phyloP scores from a whole-genome alignment of 2,888 invertebrate species.

The Tachina lurida region DNA sequence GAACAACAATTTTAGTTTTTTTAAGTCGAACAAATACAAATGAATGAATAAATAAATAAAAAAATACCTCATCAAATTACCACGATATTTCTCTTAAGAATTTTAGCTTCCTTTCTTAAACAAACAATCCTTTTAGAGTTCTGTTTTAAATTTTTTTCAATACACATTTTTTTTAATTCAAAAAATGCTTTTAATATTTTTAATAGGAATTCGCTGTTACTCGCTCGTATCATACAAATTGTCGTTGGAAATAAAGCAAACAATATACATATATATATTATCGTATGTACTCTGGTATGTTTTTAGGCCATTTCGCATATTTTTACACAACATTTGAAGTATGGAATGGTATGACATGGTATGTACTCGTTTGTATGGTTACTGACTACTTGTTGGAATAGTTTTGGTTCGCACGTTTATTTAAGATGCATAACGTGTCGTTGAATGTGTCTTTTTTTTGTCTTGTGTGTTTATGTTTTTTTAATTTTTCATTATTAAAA shows the following conservation, averaged over 20 bases:
- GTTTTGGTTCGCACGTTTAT: constrained; percentile 72
- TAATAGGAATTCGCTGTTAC: not conserved
- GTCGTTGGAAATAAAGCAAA: constrained; percentile 15
- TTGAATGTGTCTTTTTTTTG: constrained; percentile 48
- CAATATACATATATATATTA: too few relatives aligned
- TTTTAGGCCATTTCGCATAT: constrained; percentile 71
- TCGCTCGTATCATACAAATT: not conserved
- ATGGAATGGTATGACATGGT: constrained; percentile 46
- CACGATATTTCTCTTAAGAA: too few relatives aligned
- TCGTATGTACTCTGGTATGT: constrained; percentile 21
- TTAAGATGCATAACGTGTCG: constrained; percentile 71
- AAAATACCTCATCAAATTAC: too few relatives aligned
- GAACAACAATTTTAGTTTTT: too few relatives aligned
- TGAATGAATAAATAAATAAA: too few relatives aligned
- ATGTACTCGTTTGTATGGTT: not conserved
- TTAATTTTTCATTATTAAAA: constrained; percentile 34
- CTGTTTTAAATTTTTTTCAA: not conserved
- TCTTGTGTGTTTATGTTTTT: not conserved
- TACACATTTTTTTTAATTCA: not conserved
- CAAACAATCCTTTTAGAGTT: not conserved
- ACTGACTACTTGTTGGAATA: constrained; percentile 49
- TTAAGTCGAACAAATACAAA: too few relatives aligned
- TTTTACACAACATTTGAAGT: constrained; percentile 66
- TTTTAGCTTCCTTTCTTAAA: too few relatives aligned
- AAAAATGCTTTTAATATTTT: constrained; percentile 5